Base-by-base conservation (phyloP, 2,113 vertebrate genomes). In the Saguinus imperator region DNA sequence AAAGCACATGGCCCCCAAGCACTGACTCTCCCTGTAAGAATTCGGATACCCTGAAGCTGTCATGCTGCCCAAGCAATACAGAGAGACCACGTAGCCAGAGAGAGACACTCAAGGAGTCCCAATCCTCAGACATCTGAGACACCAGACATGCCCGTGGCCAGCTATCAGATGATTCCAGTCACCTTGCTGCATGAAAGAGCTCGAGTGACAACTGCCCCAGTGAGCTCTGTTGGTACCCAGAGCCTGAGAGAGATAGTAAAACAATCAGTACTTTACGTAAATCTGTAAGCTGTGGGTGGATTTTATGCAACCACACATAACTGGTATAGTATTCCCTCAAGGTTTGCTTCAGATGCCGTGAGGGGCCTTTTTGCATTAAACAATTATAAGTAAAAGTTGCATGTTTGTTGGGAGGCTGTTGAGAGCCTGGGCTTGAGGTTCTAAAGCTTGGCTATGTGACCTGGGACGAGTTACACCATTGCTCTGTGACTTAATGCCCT, bases 91-190 rank as follows among this genome's bases (percentile, higher is more conserved):
- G 18, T 0, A 11, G 3, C 29, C 61, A 52, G 17, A 83, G 3
- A 32, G 1, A 43, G 35, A 75, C 1, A 5, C 32, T 11, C 43
- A 27, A 18, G 9, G 10, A 25, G 5, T 25, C 86, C 13, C 4
- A 32, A 16, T 21, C 21, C 70, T 40, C 9, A 84, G 50, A 37
- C 21, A 25, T 35, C 61, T n/a, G 11, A 37, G 43, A 10, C 35
- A 23, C 6, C 58, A 11, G 12, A 35, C 16, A 1, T 21, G 23
- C 18, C 3, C 6, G 23, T 6, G 32, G n/a, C 43, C 1, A 1
- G 40, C 52, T 76, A 76, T 43, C 40, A 32, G 43, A 43, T 12
- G 32, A 50, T 13, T 45, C 13, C 40, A 75, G 55, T 18, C 25
- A 25, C 48, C 52, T 32, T 29, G 1, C 1, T 55, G n/a, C 6